Conservation (phyloP, 1,140 invertebrate genomes). For the Drosophila pandora region DNA sequence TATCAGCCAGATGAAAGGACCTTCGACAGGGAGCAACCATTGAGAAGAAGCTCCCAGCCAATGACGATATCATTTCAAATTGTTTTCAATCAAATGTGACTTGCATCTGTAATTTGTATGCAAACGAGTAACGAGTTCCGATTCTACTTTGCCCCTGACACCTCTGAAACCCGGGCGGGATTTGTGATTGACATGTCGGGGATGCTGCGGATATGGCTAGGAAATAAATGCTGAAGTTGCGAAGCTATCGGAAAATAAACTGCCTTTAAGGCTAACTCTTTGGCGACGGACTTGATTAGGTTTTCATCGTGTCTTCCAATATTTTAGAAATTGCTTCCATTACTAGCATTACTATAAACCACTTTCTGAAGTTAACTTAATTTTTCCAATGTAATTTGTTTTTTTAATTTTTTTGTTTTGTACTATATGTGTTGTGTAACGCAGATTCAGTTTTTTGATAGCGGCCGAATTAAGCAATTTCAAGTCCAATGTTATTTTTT, state of each 20-base stretch:
- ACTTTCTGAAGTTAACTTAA: too few species aligned
- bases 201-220: slow-evolving; percentile 29
- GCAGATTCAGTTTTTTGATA: too few species aligned
- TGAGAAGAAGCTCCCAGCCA: slow-evolving; percentile 19
- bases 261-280: slow-evolving; percentile 19
- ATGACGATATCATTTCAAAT: slow-evolving; percentile 76
- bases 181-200: slow-evolving; percentile 63
- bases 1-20: slow-evolving; percentile 18
- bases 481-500: too few species aligned
- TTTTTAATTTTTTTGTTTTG: too few species aligned
- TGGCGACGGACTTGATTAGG: slow-evolving; percentile 38
- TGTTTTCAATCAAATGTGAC: slow-evolving; percentile 80
- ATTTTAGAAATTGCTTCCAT: slow-evolving; percentile 10
- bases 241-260: slow-evolving; percentile 29
- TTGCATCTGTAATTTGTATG: slow-evolving; percentile 80
- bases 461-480: too few species aligned
- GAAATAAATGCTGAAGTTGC: slow-evolving; percentile 27
- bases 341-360: too few species aligned
- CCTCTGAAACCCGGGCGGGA: slow-evolving; percentile 31
- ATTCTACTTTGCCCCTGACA: background rate
- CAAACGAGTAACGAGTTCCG: slow-evolving; percentile 60
- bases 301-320: slow-evolving; percentile 42
- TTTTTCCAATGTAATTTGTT: too few species aligned
- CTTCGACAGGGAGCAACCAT: background rate
- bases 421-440: too few species aligned